Conservation (phyloP, 2,888 invertebrate species). For the Drosophila hamatofila region DNA sequence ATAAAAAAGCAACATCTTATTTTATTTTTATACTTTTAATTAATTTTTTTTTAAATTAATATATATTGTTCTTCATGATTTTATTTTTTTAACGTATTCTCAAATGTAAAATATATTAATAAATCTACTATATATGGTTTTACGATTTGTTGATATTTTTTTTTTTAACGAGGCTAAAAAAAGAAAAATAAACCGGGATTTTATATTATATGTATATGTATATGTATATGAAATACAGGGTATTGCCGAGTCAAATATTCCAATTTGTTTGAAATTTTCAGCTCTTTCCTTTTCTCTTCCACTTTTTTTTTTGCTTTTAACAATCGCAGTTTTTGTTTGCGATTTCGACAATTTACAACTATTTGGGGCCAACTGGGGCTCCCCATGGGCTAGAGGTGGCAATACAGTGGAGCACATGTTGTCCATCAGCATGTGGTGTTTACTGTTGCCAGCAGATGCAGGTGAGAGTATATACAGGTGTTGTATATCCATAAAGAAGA, state of each 20-base stretch:
- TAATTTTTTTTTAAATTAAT: no score
- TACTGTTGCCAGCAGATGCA: not conserved
- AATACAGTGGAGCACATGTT: slow-evolving; percentile 36
- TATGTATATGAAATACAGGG: not conserved
- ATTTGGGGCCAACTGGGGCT: slow-evolving; percentile 33
- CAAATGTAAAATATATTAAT: no score
- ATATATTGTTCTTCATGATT: no score
- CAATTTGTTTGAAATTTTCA: not conserved
- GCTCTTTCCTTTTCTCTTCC: slow-evolving; percentile 5
- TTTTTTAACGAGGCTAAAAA: no score
- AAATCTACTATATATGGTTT: no score
- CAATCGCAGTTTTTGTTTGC: slow-evolving; percentile 43
- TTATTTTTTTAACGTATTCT: no score
- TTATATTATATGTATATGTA: not conserved
- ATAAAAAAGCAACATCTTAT: no score
- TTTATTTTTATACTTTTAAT: no score
- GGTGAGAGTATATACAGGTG: not conserved
- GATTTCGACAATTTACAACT: slow-evolving; percentile 65
- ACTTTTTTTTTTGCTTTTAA: slow-evolving; percentile 3
- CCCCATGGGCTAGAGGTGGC: not conserved
- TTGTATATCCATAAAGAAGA: not conserved
- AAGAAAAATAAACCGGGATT: no score
- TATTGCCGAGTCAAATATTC: not conserved
- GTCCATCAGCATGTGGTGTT: not conserved
- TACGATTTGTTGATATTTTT: no score